Evolutionary conservation across 2,113 vertebrate genomes (phyloP), one percentile per base, ranked within the genome.

Genomic region (Cynoglossus semilaevis): DNA sequence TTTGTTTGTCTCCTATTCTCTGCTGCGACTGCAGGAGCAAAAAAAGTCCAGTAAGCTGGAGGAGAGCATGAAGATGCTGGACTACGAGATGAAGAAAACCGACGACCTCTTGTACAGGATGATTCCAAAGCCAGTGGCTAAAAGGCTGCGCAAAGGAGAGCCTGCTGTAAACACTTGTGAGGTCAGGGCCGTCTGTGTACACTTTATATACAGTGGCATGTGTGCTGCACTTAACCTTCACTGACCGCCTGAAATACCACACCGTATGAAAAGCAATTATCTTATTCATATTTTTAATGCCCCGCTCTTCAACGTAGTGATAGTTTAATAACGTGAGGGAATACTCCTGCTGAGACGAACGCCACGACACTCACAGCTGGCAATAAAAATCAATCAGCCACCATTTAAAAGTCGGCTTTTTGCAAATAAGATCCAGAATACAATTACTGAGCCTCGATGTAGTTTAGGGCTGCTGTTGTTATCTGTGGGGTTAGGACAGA

Each of bases 51-150:
- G 86, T 38, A 90, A 91, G 56, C 60, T 91, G 54, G 89, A 90
- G 66, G 89, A 92, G 71, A 91, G 88, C 72, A 78, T 92, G 91
- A 92, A 91, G 82, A 90, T 91, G 87, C 22, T 92, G 76, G 90
- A 92, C 76, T 90, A 91, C 8, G 90, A 91, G 80, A 91, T 92
- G 89, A 90, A 91, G 78, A 91, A 91, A 80, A 91, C 90, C 0
- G 89, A 91, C 18, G 90, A 91, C 69, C 85, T 92, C 22, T 84
- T 92, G 16, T 92, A 91, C 79, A 82, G 91, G 53, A 91, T 91
- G 89, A 91, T 91, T 70, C 90, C 90, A 17, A 91, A 91, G 65
- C 90, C 90, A 0, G 90, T 91, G 41, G 90, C 90, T 13, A 91
- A 91, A 67, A 80, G 89, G 67, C 82, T 91, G 60, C 80, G 87